Evolutionary conservation across 1,140 invertebrate genomes (phyloP), one percentile per base, ranked within the genome.

Genomic region (Euwallacea similis): DNA sequence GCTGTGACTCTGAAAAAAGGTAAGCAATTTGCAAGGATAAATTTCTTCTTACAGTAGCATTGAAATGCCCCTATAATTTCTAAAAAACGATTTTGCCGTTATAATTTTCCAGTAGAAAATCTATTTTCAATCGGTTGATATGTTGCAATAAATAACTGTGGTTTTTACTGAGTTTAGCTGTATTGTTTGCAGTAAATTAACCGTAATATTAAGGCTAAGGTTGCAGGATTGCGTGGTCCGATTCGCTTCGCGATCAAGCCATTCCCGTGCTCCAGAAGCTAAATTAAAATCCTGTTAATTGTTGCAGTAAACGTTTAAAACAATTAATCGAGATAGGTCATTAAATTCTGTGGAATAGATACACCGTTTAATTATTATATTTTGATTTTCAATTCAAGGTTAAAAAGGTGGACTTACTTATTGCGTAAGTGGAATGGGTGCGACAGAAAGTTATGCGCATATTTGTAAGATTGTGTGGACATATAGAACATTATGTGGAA

Each of bases 1-100:
- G 73, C 69, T 77, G 71, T 47, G 33, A 46, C 13, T 71, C 70
- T 9, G 67, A 73, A 42, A 76, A 71, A 74, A 77, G 73, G 73
- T 77, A 74, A n/a, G 59, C 15, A 7, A 58, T 50, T 50, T 50
- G 46, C 13, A 50, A 2, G 9, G 2, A 13, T 50, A 13, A 13
- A 50, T 50, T 50, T 50, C 6, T 11, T 2, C 13, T 50, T 11
- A 6, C 9, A 50, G 46, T 6, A 50, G 6, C 13, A 50, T 50
- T 13, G 13, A 50, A 11, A 33, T 33, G 21, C 6, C 6, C 46
- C 2, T 11, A 50, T 10, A 11, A 10, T 50, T 50, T 11, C 46
- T 13, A 11, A 6, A 50, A 50, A 56, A 13, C 7, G 9, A 21
- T 7, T 16, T 56, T 16, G 9, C 21, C 1, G 21, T 33, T 33